Evolutionary conservation across 2,797 vertebrate species (phyloP).

Genomic region (Hybognathus amarus): DNA sequence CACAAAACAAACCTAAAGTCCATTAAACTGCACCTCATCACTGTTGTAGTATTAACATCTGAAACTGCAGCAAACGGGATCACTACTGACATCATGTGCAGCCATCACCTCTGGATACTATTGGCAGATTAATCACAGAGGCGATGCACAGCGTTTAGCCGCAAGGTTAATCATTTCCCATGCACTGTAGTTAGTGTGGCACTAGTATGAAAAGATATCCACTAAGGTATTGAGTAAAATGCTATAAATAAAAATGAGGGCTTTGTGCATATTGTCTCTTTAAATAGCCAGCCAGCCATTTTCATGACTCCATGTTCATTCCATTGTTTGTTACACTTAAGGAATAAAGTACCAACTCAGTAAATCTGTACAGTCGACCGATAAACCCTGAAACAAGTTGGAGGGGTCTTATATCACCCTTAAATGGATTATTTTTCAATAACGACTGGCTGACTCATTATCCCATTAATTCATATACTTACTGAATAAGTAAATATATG

Average conservation of each 20-base stretch:
- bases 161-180: conserved; percentile 65
- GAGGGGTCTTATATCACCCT: neutral
- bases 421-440: neutral
- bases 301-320: neutral
- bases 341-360: neutral
- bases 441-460: neutral
- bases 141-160: conserved; percentile 59
- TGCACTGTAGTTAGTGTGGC: conserved; percentile 31
- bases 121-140: conserved; percentile 55
- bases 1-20: conserved; percentile 15
- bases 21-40: conserved; percentile 36
- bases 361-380: neutral
- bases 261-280: neutral
- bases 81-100: conserved; percentile 35
- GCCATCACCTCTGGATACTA: neutral
- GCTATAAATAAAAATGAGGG: neutral
- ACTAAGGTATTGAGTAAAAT: neutral
- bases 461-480: neutral
- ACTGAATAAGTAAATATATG: no score
- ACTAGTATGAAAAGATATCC: neutral
- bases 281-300: conserved; percentile 11
- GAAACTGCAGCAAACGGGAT: conserved; percentile 37
- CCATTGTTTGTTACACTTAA: neutral
- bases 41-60: conserved; percentile 42
- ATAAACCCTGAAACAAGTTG: no score